Evolutionary conservation across 2,888 invertebrate genomes (phyloP), one percentile per base, ranked within the genome.

Genomic region (Lissonota sp.): DNA sequence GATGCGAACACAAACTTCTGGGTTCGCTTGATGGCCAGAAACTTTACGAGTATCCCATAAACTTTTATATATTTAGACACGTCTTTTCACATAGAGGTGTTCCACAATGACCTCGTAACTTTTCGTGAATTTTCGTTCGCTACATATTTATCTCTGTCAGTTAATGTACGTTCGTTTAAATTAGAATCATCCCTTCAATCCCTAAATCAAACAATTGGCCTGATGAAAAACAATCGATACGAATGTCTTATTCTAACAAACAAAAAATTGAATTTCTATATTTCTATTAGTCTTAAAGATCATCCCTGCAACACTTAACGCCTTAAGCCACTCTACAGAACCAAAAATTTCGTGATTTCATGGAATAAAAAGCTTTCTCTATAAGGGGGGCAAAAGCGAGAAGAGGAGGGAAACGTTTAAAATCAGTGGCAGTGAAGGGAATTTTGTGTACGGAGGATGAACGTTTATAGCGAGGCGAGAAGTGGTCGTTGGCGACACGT

Each of bases 401-500:
- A 26, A 26, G 26, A 16, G 6, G 53, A 76, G 53, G 73, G 72
- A 26, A 26, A 26, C 26, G 26, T 26, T 26, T 26, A 26, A 26
- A 26, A 26, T 26, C 26, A 26, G 26, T 26, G 26, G 26, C 26
- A 26, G 26, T 26, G 26, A 26, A 26, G 26, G 1, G 26, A 26
- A 26, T 26, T 26, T 26, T 26, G 26, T 26, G 74, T 70, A 14
- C 7, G 49, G 7, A 8, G 51, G 12, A 57, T 26, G 58, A 7
- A 80, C 73, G 84, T 64, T 74, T 85, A 79, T 79, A 78, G 73
- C 60, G 71, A 85, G 80, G 83, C 72, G 73, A 84, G 83, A 26
- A 26, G 85, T 85, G 87, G 84, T 84, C 84, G 86, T 63, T 63
- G 79, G 83, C 82, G 82, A 90, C 89, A 90, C 90, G 86, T 91